Percentiles rank a stretch among this genome's conserved stretches.
phyloP scores from a whole-genome alignment of 2,888 invertebrate species.

The Crematogaster levior region DNA sequence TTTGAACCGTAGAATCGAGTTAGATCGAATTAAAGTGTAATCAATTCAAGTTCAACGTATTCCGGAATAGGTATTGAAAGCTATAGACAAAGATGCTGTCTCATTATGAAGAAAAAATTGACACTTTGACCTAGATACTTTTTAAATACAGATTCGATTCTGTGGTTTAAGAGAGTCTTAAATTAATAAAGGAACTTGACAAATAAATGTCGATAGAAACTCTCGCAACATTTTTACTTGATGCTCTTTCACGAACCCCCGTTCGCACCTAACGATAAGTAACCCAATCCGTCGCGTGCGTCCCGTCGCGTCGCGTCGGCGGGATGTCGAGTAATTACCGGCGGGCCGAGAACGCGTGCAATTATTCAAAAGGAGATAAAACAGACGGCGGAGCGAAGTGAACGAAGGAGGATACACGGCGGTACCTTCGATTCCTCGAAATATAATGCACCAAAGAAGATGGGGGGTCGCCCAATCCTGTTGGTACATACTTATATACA shows the following conservation, averaged over 20 bases:
- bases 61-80: background rate
- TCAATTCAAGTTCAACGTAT: background rate
- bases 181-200: background rate
- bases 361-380: constrained; percentile 52
- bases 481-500: constrained; percentile 74
- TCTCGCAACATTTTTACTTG: constrained; percentile 13
- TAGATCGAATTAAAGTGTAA: background rate
- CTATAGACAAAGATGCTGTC: background rate
- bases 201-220: background rate
- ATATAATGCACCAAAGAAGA: constrained; percentile 68
- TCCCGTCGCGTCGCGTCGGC: constrained; percentile 29
- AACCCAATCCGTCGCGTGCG: constrained; percentile 43
- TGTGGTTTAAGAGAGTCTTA: background rate
- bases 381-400: constrained; percentile 31
- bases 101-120: background rate
- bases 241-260: constrained; percentile 37
- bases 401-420: constrained; percentile 50
- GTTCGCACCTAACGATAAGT: constrained; percentile 46
- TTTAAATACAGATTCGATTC: background rate
- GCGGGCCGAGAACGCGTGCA: constrained; percentile 31
- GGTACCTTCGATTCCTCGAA: constrained; percentile 72
- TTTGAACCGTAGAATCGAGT: background rate
- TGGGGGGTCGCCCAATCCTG: constrained; percentile 74
- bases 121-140: background rate
- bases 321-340: constrained; percentile 53